Percentiles rank a stretch among this genome's conserved stretches.
Evolutionary conservation across 2,113 vertebrate genomes (phyloP).

Genomic region (Leptosomus discolor): DNA sequence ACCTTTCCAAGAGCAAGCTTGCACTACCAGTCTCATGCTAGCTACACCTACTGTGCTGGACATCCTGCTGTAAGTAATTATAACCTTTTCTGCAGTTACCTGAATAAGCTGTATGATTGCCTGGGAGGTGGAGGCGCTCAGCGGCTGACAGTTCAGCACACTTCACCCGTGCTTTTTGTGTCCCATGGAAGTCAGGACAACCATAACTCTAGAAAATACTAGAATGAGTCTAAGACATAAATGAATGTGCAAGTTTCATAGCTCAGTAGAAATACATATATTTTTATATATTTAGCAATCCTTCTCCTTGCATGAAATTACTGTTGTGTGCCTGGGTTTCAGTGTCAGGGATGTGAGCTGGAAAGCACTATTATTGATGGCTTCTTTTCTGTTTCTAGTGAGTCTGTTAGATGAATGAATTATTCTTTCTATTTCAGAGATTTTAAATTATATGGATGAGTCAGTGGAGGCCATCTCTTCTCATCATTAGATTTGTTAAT

Average conservation of each 20-base stretch:
- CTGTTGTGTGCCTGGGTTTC: neutral
- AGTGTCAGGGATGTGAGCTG: neutral
- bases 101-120: neutral
- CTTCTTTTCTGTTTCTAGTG: neutral
- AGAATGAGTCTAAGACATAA: neutral
- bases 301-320: neutral
- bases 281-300: neutral
- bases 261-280: neutral
- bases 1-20: slow-evolving; percentile 79
- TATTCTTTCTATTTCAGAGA: neutral
- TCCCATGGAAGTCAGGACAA: neutral
- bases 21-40: slow-evolving; percentile 82
- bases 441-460: neutral
- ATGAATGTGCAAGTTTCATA: neutral
- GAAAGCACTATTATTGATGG: neutral
- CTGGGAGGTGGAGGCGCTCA: neutral
- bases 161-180: neutral
- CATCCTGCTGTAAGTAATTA: slow-evolving; percentile 82
- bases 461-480: neutral
- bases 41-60: slow-evolving; percentile 82
- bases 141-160: neutral
- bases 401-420: neutral
- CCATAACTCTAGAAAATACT: neutral
- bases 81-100: neutral
- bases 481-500: neutral